Evolutionary conservation across 2,113 vertebrate species (phyloP), one percentile per base, ranked within the genome.

Genomic region (Oncorhynchus kisutch): DNA sequence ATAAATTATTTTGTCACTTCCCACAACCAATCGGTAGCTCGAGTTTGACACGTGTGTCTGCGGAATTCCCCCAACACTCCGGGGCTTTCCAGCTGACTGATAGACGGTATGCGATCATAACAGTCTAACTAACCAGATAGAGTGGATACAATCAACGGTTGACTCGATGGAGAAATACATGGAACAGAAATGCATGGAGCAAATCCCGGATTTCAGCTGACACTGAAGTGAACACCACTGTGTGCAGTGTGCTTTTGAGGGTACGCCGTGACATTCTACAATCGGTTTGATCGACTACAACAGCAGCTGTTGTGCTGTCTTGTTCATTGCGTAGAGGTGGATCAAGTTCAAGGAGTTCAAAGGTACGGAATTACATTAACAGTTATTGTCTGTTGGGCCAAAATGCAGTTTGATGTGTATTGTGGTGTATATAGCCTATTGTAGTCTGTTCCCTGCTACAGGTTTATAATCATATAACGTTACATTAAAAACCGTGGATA

Each of bases 41-140:
- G 48, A 1, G 39, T 78, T 78, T 69, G 73, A 60, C 73, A 69
- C 77, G 70, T 67, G 65, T 45, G 39, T 45, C 39, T 3, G 25
- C 82, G 94, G 94, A 94, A 94, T 93, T 94, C 92, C 93, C 93
- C 93, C 76, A 57, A 16, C 65, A 76, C 78, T 88, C 13, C 65
- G 93, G 93, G 93, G 90, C 78, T 93, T 94, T 94, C 94, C 94
- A 78, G 78, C 45, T 67, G 81, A 79, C 54, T 84, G 85, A 74
- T 78, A 34, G 73, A 45, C 74, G 2, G 75, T 4, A 22, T 3
- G 78, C 83, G 5, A 69, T 22, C 59, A 62, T 11, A 62, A 62
- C 59, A 24, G 20, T 11, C 39, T 45, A 62, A 2, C 16, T 11
- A 7, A 5, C 7, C 7, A 62, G 13, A 70, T 24, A 20, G 20